Evolutionary conservation across 1,140 invertebrate species (phyloP), one percentile per base, ranked within the genome.

Genomic region (Drosophila micromelanica): DNA sequence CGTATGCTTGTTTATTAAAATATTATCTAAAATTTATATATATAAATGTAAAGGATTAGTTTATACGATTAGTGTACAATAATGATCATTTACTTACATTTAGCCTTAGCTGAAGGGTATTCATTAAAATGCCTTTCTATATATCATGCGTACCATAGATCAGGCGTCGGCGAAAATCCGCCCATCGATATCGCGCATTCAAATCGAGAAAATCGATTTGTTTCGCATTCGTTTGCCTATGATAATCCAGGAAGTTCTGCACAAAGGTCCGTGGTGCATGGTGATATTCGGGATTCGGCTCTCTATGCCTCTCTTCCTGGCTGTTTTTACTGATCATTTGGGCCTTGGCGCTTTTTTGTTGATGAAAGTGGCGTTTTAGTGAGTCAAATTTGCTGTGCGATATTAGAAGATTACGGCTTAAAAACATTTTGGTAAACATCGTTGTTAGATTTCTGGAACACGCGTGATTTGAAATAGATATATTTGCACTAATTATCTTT

Each of bases 271-370:
- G 43, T 1, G 76, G 68, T 8, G 78, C 76, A 11, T 37, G 52
- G n/a, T 80, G 59, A 27, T 80, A 80, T 46, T 80, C 78, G 0
- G 78, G 78, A 64, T 80, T 80, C 1, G 48, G 54, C 3, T 76
- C 73, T 5, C 37, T 13, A 3, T 23, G 20, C 20, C 20, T 23
- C 20, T 23, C 1, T 3, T 3, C 3, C 20, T 23, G 1, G 12
- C 15, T 48, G n/a, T 5, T 27, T 2, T 11, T 48, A 0, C 30
- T 11, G 3, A 9, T n/a, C 13, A 8, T 9, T 27, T 60, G 37
- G 7, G 4, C 27, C 12, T 32, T 57, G 5, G 43, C 9, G 12
- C 9, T 17, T 7, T 57, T 43, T 0, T 15, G 5, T 1, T n/a
- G 43, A 46, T 56, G 42, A 5, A 30, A 13, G 3, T 15, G 5